Base-by-base conservation (phyloP, 1,140 invertebrate species). In the Drosophila ambigua region DNA sequence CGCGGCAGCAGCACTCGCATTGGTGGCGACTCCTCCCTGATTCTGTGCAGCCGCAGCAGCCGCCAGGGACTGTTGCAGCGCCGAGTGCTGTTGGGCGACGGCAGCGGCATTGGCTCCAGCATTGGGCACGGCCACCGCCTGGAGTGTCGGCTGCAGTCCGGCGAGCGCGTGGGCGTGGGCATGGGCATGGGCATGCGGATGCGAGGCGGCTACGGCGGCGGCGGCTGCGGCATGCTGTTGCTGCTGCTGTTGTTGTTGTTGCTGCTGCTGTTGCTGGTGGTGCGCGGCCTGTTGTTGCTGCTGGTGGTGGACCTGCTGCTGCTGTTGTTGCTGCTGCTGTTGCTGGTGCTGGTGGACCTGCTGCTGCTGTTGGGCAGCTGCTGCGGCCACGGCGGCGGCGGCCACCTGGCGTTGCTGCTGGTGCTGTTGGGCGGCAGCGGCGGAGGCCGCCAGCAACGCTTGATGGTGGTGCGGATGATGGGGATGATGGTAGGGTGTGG, bases 401-500 rank as follows among this genome's bases (percentile, higher is more conserved):
- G 74, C 92, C 23, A 95, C 95, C 72, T 94, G 95, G 80, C 95
- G 94, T 50, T 84, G 90, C 91, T 92, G 77, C 88, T 49, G 35
- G 35, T 39, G 95, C 95, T 88, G 95, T 93, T 64, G 95, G 93
- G 84, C 80, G 52, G 77, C 90, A 51, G 80, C 92, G 79, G 94
- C 94, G 84, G 94, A 94, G 87, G 95, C 94, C 79, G 94, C 94
- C 81, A 94, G 93, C 80, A 94, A 93, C 77, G 94, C 92, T 74
- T 94, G 93, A 91, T 94, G 94, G 90, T 94, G 92, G 63, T 93
- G 81, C 81, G 83, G 69, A 57, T 82, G 82, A 84, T 84, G 80
- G 58, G 71, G 93, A 91, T 94, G 94, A 91, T 94, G 92, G 71
- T 94, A 93, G 77, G 93, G 92, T 58, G 93, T 91, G 93, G 89